Evolutionary conservation across 2,797 vertebrate genomes (phyloP).

Genomic region (Peromyscus attwateri): DNA sequence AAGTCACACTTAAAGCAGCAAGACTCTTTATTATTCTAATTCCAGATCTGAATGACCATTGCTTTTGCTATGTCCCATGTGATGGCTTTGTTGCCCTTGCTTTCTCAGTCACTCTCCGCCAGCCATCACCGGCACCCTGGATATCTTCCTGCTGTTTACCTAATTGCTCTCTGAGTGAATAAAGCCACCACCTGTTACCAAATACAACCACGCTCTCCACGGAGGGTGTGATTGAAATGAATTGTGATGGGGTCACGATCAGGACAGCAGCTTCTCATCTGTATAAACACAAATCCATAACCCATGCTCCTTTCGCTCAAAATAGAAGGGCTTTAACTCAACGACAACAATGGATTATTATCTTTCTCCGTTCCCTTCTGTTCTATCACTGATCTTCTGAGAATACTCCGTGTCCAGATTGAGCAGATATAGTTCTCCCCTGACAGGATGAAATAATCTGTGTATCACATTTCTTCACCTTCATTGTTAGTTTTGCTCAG

Average conservation of each 20-base stretch:
- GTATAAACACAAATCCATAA: conserved; percentile 32
- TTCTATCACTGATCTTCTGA: background rate
- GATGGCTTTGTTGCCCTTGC: background rate
- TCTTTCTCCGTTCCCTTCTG: background rate
- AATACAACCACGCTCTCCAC: conserved; percentile 17
- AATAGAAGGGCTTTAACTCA: conserved; percentile 43
- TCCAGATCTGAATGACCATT: background rate
- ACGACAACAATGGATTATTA: conserved; percentile 47
- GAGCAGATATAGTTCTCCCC: background rate
- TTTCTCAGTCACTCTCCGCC: background rate
- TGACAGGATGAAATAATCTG: background rate
- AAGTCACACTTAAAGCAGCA: background rate
- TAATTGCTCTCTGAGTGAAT: conserved; percentile 77
- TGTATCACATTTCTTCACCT: conserved; percentile 3
- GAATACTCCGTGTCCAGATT: background rate
- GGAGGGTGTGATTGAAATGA: conserved; percentile 45
- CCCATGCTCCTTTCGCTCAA: background rate
- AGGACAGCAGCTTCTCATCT: conserved; percentile 64
- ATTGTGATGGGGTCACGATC: conserved; percentile 43
- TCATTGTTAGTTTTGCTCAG: background rate
- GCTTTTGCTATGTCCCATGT: conserved; percentile 19
- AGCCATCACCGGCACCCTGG: conserved; percentile 53
- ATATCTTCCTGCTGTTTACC: conserved; percentile 69
- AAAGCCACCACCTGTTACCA: conserved; percentile 77
- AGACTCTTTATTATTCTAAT: conserved; percentile 69